Evolutionary conservation across 1,140 invertebrate species (phyloP).

Genomic region (Battus philenor): DNA sequence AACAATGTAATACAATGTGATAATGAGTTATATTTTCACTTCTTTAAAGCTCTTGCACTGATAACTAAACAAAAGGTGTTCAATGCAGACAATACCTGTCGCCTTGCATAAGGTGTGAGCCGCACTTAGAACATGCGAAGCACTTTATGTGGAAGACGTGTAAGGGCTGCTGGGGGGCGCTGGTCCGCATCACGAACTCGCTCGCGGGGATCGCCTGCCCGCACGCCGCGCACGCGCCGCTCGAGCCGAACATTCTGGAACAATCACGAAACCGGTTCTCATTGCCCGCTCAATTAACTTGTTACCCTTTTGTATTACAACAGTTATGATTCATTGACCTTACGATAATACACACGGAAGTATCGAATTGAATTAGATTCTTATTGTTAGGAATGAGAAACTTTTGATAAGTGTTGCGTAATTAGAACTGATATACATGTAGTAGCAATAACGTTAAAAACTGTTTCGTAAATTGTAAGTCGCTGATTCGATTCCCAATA

Average conservation of each 20-base stretch:
- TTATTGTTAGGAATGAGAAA: no score
- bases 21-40: no score
- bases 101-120: constrained; percentile 88
- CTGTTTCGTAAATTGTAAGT: no score
- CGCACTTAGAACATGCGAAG: constrained; percentile 95
- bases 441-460: no score
- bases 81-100: constrained; percentile 87
- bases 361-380: no score
- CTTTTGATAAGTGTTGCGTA: no score
- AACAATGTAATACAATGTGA: no score
- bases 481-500: no score
- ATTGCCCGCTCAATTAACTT: neutral
- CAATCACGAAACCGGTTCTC: constrained; percentile 24
- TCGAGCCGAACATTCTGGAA: constrained; percentile 91
- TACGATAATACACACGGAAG: neutral
- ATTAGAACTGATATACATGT: no score
- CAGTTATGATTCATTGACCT: constrained; percentile 8
- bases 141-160: constrained; percentile 95
- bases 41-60: no score
- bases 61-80: no score
- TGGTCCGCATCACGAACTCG: constrained; percentile 93
- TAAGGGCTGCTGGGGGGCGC: constrained; percentile 69
- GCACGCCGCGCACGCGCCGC: constrained; percentile 91
- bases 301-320: constrained; percentile 2
- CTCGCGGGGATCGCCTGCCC: constrained; percentile 92